Evolutionary conservation across 2,797 vertebrate species (phyloP), one percentile per base, ranked within the genome.

Genomic region (Coendou prehensilis): DNA sequence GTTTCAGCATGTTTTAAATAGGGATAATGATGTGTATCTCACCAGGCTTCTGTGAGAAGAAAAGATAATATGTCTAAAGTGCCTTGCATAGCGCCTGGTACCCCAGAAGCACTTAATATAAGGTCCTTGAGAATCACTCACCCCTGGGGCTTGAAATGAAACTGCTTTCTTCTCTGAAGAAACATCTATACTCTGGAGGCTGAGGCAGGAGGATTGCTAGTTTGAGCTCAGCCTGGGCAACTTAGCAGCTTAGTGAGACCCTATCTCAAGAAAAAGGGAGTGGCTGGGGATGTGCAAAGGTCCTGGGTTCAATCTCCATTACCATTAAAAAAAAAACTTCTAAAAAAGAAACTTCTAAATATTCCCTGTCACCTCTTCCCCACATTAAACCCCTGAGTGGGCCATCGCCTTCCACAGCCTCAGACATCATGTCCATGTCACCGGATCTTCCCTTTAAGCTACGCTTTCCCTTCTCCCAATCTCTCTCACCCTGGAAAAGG

Each of bases 241-340:
- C 5, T 52, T n/a, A 54, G 50, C 17, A n/a, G 30, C n/a, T 50
- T 41, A 17, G 14, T 0, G 3, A 86, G 59, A 20, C 1, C 54
- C 64, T 0, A 0, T 22, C 0, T 8, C 15, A 79, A 54, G 50
- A 30, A 33, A 78, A 52, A 6, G 17, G 30, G 9, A 10, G 45
- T 76, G 45, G 26, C 1, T 30, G 13, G 45, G 26, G 45, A 76
- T 76, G 26, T 79, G 76, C 6, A 33, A 54, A 78, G 30, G 26
- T 33, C 30, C 50, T 52, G 75, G 28, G 47, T 52, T 78, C 47
- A 52, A 52, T 76, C 6, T 50, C 45, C 26, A 52, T 30, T 18
- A 78, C 75, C 14, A 33, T 23, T 10, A 15, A n/a, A 26, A 61
- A 69, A 67, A 64, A 33, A 14, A 64, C 5, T 73, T 45, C 37